Evolutionary conservation across 2,888 invertebrate species (phyloP).

Genomic region (Leptothorax acervorum): DNA sequence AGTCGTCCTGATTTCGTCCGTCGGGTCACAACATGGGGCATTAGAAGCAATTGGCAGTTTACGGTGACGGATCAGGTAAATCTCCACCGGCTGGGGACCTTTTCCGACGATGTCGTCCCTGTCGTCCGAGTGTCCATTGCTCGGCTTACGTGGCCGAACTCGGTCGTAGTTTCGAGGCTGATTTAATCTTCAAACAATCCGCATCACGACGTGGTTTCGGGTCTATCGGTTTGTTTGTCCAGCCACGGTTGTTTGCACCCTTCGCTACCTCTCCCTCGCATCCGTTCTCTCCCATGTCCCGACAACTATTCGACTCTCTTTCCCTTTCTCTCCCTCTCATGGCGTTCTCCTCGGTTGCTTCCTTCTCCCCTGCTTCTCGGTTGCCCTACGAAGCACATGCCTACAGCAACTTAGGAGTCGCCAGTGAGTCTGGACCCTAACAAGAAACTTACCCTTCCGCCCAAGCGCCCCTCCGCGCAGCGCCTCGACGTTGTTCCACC

Average conservation of each 20-base stretch:
- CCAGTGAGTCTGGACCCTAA: slow-evolving; percentile 84
- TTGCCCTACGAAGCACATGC: slow-evolving; percentile 65
- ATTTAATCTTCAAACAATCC: slow-evolving; percentile 77
- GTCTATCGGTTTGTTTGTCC: slow-evolving; percentile 75
- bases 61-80: slow-evolving; percentile 42
- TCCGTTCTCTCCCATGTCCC: slow-evolving; percentile 52
- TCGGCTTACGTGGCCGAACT: slow-evolving; percentile 64
- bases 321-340: not conserved
- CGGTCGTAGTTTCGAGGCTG: slow-evolving; percentile 68
- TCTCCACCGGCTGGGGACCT: slow-evolving; percentile 43
- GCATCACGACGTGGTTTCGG: slow-evolving; percentile 62
- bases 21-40: slow-evolving; percentile 11
- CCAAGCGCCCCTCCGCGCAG: slow-evolving; percentile 74
- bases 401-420: slow-evolving; percentile 79
- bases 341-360: slow-evolving; percentile 36
- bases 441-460: slow-evolving; percentile 84
- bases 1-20: slow-evolving; percentile 24
- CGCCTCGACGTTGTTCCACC: slow-evolving; percentile 78
- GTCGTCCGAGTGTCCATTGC: slow-evolving; percentile 37
- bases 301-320: slow-evolving; percentile 50
- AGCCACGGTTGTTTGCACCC: slow-evolving; percentile 75
- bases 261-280: slow-evolving; percentile 68
- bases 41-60: slow-evolving; percentile 44
- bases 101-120: slow-evolving; percentile 24
- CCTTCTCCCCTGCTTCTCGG: slow-evolving; percentile 41